Percentiles rank a stretch among this genome's conserved stretches.
Evolutionary conservation across 92 coral and sea anemone species (phyloP).

Genomic region (Parazoanthus swiftii): DNA sequence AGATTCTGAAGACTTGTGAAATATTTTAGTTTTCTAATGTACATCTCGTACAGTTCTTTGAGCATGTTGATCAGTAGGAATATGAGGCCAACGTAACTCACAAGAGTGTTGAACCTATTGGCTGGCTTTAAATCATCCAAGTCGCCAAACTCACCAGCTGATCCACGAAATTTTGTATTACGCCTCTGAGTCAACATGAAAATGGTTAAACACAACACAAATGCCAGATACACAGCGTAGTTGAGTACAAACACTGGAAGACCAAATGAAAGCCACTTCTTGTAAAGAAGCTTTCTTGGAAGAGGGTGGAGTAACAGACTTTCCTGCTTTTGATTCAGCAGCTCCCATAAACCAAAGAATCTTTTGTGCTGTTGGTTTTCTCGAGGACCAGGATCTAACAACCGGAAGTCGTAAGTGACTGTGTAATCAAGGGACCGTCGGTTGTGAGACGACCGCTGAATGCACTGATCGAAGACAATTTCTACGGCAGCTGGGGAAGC

Average conservation of each 20-base stretch:
- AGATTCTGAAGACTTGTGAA: constrained; percentile 59
- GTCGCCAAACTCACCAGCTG: neutral
- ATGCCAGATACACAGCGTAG: constrained; percentile 53
- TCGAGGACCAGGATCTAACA: constrained; percentile 82
- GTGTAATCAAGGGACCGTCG: constrained; percentile 51
- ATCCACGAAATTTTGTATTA: constrained; percentile 8
- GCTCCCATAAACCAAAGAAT: constrained; percentile 65
- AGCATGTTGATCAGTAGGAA: constrained; percentile 54
- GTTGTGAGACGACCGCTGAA: constrained; percentile 60
- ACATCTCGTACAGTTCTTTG: constrained; percentile 67
- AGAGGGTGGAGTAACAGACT: constrained; percentile 74
- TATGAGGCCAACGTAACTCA: constrained; percentile 48
- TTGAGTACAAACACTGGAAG: constrained; percentile 58
- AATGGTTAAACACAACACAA: constrained; percentile 53
- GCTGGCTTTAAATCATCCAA: constrained; percentile 35
- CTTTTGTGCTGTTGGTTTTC: constrained; percentile 41
- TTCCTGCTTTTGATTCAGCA: constrained; percentile 63
- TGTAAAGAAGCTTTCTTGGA: constrained; percentile 61
- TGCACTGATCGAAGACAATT: constrained; percentile 76
- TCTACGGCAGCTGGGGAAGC: constrained; percentile 77
- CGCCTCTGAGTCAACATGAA: constrained; percentile 67
- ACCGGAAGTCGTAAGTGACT: constrained; percentile 76
- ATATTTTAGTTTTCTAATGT: constrained; percentile 46
- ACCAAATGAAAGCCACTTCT: constrained; percentile 79
- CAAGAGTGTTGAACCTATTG: constrained; percentile 20